Base-by-base conservation (phyloP, 2,797 vertebrate species). In the Melanotaenia boesemani region DNA sequence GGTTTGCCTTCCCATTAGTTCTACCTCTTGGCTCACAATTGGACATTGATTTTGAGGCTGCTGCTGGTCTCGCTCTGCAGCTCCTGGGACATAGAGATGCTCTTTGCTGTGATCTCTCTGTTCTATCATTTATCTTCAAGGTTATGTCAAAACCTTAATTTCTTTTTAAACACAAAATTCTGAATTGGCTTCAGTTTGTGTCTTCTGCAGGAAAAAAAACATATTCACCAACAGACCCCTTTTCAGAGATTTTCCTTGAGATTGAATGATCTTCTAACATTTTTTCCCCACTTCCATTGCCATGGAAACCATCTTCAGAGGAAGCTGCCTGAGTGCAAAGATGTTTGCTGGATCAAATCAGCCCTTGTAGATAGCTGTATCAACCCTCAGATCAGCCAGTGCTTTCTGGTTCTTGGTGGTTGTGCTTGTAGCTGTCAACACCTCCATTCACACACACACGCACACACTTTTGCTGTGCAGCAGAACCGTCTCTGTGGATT, bases 401-500 rank as follows among this genome's bases (percentile, higher is more conserved):
- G 61, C 32, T 79, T 86, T 77, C 80, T 76, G 76, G 39, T 77
- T 88, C 60, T 32, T 60, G 74, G 65, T 77, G 74, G 81, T 82
- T 80, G 75, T 52, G 72, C 74, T 85, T 83, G 65, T 77, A 83
- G 81, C 76, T 88, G 88, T 91, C 89, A 84, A 58, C 84, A 79
- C 66, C 2, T 74, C 1, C 64, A 50, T 20, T 24, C 28, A 28
- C 34, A 30, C 12, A 6, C 28, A 15, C 37, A 46, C 16, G 30
- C 24, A 65, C 55, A 59, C n/a, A 2, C 34, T 71, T 54, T 78
- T 32, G 72, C 72, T 75, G 75, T 59, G 84, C 88, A 82, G 63
- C 82, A 78, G 87, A 79, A 77, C 83, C 83, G 84, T 90, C 88
- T 90, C 74, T 61, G 67, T 78, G 80, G 84, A 92, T 93, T 90